Base-by-base conservation (phyloP, 2,888 invertebrate species). In the Torymus texanus region DNA sequence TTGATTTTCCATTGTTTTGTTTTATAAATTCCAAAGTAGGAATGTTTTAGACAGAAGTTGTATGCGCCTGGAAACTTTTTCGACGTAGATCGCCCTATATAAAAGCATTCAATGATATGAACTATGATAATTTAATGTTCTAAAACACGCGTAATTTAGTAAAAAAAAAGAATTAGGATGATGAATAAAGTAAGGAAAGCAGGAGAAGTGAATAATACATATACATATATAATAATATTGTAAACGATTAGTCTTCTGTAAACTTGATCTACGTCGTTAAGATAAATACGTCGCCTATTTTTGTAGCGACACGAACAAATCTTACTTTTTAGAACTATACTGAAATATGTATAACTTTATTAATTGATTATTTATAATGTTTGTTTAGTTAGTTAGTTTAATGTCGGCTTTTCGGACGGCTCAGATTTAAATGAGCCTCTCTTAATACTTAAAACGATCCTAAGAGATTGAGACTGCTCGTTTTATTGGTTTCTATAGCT, bases 41-140 rank as follows among this genome's bases (percentile, higher is more conserved):
- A 61, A 61, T 62, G 2, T n/a, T 24, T 29, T 72, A 14, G 59
- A 29, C 18, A 50, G 16, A 65, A 62, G 56, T 75, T 24, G 65
- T 67, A 75, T 72, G 66, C 75, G 79, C 79, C 75, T 53, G 62
- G 72, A 76, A n/a, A 75, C 55, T 61, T 56, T 72, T 79, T 79
- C 70, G 71, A 79, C 79, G 66, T 75, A 79, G 66, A 76, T 73
- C 65, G 76, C 72, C 76, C 71, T 72, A 55, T 59, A 41, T 29
- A 53, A 59, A 78, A 78, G 78, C 73, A 14, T 29, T 83, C 78
- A 83, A 80, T 83, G 83, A 77, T 80, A 81, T 71, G 81, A 82
- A 85, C 84, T 84, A 87, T 72, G 87, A 88, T 87, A 87, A 88
- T 88, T 88, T 86, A 86, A 29, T 16, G 68, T 84, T 83, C 82